Percentiles rank a stretch among this genome's conserved stretches.
These are phyloP conservation scores for Lasioglossum calceatum DNA, from an alignment of 2,888 invertebrate species.

Conservation along the genomic window DNA sequence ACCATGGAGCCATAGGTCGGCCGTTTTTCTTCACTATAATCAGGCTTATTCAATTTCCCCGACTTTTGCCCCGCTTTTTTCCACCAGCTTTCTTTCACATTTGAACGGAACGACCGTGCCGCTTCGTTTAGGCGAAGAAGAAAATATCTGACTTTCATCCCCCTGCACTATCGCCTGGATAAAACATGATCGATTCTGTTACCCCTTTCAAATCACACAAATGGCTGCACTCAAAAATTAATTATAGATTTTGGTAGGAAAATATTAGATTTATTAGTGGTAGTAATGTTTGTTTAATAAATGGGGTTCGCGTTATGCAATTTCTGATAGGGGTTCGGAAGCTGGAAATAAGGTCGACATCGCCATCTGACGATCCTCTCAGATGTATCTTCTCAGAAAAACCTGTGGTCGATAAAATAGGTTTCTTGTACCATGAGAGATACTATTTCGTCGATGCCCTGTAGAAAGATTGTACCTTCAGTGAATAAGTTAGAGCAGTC, in stretches of 20 bases:
- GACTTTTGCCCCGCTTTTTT: conserved; percentile 24
- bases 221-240: neutral
- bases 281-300: neutral
- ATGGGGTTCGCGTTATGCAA: neutral
- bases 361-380: neutral
- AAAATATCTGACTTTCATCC: neutral
- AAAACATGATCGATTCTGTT: neutral
- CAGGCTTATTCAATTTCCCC: conserved; percentile 71
- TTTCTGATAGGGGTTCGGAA: neutral
- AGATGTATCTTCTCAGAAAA: neutral
- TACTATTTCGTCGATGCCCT: too few relatives aligned
- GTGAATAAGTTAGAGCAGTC: neutral
- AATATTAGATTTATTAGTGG: neutral
- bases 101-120: neutral
- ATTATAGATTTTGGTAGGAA: neutral
- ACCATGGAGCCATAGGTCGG: conserved; percentile 48
- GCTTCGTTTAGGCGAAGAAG: neutral
- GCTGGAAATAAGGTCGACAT: neutral
- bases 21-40: conserved; percentile 70
- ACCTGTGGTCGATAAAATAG: neutral
- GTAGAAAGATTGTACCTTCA: neutral
- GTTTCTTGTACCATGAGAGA: neutral
- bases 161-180: neutral
- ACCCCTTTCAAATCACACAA: neutral
- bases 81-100: neutral